Percentiles rank a stretch among this genome's conserved stretches.
phyloP scores from a whole-genome alignment of 2,888 invertebrate genomes.

The Apamea crenata region DNA sequence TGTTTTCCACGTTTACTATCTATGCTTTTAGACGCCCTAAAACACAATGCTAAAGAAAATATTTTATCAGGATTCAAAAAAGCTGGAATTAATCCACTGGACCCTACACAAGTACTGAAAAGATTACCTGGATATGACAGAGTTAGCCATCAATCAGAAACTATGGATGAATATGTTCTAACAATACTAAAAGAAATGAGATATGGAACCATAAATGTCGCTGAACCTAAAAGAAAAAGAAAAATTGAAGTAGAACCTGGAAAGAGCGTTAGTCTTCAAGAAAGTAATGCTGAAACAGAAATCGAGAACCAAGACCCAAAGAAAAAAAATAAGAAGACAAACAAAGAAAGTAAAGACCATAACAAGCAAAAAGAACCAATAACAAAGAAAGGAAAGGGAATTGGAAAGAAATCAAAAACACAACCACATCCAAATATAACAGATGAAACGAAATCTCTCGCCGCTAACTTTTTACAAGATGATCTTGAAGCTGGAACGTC shows the following conservation, averaged over 20 bases:
- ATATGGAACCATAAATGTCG: conserved; percentile 42
- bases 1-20: conserved; percentile 67
- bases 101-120: conserved; percentile 40
- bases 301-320: conserved; percentile 37
- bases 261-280: conserved; percentile 44
- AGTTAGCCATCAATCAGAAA: conserved; percentile 47
- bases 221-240: conserved; percentile 49
- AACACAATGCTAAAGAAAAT: conserved; percentile 52
- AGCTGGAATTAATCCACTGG: conserved; percentile 44
- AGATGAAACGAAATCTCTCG: conserved; percentile 47
- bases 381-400: conserved; percentile 48
- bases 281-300: conserved; percentile 53
- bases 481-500: conserved; percentile 41
- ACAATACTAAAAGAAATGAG: conserved; percentile 41
- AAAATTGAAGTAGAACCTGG: conserved; percentile 50
- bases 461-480: conserved; percentile 38
- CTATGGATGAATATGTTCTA: conserved; percentile 46
- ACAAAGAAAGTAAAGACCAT: conserved; percentile 40
- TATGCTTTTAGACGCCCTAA: conserved; percentile 56
- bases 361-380: conserved; percentile 43
- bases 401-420: conserved; percentile 49
- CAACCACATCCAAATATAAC: conserved; percentile 37
- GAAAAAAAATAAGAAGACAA: conserved; percentile 40
- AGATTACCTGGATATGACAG: conserved; percentile 50
- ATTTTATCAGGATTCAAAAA: conserved; percentile 66